Base-by-base conservation (phyloP, 2,888 invertebrate genomes). In the Drosophila limbata region DNA sequence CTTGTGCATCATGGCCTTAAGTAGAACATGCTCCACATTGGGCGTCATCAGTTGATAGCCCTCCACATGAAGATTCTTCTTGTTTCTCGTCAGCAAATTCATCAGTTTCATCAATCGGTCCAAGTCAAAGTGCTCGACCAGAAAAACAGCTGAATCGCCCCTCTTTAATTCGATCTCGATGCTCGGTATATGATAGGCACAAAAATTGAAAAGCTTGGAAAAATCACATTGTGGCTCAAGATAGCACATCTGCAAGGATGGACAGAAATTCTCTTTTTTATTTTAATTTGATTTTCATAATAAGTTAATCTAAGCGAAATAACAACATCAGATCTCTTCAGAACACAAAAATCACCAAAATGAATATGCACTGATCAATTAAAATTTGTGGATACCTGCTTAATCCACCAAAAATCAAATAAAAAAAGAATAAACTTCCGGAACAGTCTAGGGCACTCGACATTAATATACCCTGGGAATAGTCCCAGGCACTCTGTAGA, bases 21-120 rank as follows among this genome's bases (percentile, higher is more conserved):
- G 50, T 15, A 73, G 96, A 0, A 97, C 96, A 92, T 97, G 96
- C 92, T 97, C 97, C 91, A 97, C 93, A 0, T 96, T 96, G 1
- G 97, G 96, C 4, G 97, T 94, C 5, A 95, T 94, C 21, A 97
- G 94, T 5, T 97, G 96, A 89, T 96, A 97, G 90, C 96, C 95
- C 55, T 94, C 94, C 62, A 96, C 94, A 15, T 95, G 94, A 19
- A 97, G 93, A 1, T 88, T 89, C 0, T 91, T 89, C 42, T 93
- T 93, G 51, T 94, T 93, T 0, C 85, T 87, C 84, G 96, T 95
- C 45, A 96, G 91, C 53, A 95, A 94, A 44, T 92, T 92, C 48
- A 96, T 93, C 93, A 96, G 93, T 1, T 92, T 90, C 81, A 95
- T 94, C 88, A 96, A 95, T 13, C 93, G 81, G 28, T 92, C 1